phyloP scores from a whole-genome alignment of 2,888 invertebrate genomes.

The Lacanobia wlatinum region DNA sequence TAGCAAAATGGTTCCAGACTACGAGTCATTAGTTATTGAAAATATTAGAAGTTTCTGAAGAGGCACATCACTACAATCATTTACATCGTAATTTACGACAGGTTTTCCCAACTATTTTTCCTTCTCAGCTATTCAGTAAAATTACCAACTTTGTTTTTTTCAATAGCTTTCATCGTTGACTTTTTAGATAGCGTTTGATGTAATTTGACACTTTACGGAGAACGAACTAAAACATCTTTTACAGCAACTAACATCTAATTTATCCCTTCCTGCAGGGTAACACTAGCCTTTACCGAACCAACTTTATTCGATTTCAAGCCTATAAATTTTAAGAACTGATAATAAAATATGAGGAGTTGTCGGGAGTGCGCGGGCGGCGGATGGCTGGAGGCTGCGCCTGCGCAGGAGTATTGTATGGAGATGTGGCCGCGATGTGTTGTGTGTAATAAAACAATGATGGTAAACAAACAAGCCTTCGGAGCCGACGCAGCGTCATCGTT shows the following conservation, averaged over 20 bases:
- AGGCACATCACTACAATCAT: too few species aligned
- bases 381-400: conserved; percentile 32
- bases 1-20: neutral
- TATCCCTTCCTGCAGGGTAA: conserved; percentile 50
- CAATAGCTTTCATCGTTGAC: too few species aligned
- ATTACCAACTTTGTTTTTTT: too few species aligned
- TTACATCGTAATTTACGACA: too few species aligned
- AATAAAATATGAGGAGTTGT: conserved; percentile 63
- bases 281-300: conserved; percentile 24
- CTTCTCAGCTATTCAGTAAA: too few species aligned
- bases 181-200: too few species aligned
- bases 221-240: conserved; percentile 5
- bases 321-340: conserved; percentile 52
- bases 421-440: conserved; percentile 61
- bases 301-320: conserved; percentile 45
- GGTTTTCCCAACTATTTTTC: too few species aligned
- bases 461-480: conserved; percentile 79
- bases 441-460: conserved; percentile 77
- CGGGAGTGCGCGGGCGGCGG: conserved; percentile 56
- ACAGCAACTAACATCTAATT: conserved; percentile 13
- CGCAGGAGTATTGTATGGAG: conserved; percentile 70
- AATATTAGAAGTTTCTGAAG: too few species aligned
- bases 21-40: too few species aligned
- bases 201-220: conserved; percentile 10
- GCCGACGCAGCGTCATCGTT: conserved; percentile 73